phyloP scores from a whole-genome alignment of 2,888 invertebrate genomes.

The Campoplex capitator region DNA sequence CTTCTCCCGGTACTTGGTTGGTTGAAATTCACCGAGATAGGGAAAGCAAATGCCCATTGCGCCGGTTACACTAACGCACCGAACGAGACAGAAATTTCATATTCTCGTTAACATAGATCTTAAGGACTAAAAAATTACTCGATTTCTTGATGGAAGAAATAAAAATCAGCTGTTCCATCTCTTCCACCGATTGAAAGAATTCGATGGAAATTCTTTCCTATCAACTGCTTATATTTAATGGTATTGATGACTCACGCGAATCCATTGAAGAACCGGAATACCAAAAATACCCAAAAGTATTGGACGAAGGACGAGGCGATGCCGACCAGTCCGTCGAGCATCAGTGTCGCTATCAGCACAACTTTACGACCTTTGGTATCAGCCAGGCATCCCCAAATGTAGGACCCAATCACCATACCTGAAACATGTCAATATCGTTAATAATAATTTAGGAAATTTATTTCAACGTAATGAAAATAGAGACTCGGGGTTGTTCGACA shows the following conservation, averaged over 20 bases:
- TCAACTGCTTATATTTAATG: neutral
- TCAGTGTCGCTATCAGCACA: conserved; percentile 90
- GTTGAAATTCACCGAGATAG: conserved; percentile 93
- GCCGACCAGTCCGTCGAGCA: conserved; percentile 91
- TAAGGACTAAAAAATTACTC: neutral
- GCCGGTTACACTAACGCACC: conserved; percentile 89
- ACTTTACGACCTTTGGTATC: conserved; percentile 92
- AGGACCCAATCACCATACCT: conserved; percentile 94
- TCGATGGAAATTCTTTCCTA: neutral
- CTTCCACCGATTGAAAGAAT: neutral
- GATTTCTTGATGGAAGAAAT: neutral
- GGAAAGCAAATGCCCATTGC: conserved; percentile 94
- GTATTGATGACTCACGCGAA: conserved; percentile 89
- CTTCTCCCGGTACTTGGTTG: conserved; percentile 91
- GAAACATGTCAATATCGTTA: conserved; percentile 58
- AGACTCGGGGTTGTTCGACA: too few relatives aligned
- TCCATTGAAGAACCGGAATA: conserved; percentile 91
- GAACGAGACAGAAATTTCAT: conserved; percentile 27
- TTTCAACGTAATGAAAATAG: neutral
- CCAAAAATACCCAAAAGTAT: conserved; percentile 90
- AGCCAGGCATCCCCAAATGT: conserved; percentile 94
- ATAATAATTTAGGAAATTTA: neutral
- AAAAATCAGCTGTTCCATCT: neutral
- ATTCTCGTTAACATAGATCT: conserved; percentile 32
- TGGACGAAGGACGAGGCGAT: conserved; percentile 91